A percentile compares a stretch with the other conserved stretches of the same genome.
Conservation (phyloP, 2,113 vertebrate species). For the Rhodinocichla rosea region DNA sequence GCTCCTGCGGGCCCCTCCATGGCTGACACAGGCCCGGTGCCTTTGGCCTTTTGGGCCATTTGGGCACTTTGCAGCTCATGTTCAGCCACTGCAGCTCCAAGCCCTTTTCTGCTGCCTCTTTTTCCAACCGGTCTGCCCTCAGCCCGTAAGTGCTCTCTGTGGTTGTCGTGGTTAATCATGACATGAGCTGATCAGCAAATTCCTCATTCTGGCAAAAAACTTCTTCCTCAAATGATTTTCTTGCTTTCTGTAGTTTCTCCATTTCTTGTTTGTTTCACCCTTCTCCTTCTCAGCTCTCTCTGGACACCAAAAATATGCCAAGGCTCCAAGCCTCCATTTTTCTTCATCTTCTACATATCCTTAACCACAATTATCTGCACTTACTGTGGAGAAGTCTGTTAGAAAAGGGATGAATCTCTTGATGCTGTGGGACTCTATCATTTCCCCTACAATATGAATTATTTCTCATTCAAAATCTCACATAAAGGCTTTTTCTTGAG, state of each 20-base stretch:
- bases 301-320: not conserved
- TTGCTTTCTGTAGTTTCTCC: not conserved
- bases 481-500: not conserved
- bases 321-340: not conserved
- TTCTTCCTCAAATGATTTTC: not conserved
- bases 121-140: not conserved
- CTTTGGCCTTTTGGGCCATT: too few relatives aligned
- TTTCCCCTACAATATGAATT: not conserved
- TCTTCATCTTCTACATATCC: not conserved
- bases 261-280: not conserved
- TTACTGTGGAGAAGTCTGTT: not conserved
- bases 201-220: not conserved
- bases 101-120: not conserved
- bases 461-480: not conserved
- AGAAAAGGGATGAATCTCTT: not conserved
- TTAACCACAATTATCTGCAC: not conserved
- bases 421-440: not conserved
- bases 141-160: rapidly evolving
- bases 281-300: not conserved
- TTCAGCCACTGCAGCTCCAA: too few relatives aligned
- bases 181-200: not conserved
- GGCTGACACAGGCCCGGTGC: rapidly evolving
- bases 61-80: not conserved
- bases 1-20: rapidly evolving
- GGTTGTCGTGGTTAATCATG: not conserved